Evolutionary conservation across 2,888 invertebrate genomes (phyloP).

Genomic region (Nysson spinosus): DNA sequence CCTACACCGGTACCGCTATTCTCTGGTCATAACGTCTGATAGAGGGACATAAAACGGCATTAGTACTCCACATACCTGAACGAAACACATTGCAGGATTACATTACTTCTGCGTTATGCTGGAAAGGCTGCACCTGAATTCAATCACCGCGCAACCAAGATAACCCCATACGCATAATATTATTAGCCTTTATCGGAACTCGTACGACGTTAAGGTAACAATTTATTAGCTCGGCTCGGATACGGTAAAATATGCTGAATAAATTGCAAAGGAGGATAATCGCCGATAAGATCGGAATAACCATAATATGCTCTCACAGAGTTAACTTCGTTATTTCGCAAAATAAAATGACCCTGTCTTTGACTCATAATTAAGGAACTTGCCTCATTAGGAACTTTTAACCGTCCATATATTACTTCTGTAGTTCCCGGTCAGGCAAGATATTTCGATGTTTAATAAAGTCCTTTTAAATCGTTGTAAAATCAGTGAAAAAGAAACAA

Average conservation of each 20-base stretch:
- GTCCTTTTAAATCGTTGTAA: too few relatives aligned
- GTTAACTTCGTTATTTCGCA: neutral
- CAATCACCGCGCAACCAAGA: slow-evolving; percentile 10
- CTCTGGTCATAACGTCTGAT: slow-evolving; percentile 8
- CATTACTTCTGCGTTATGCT: neutral
- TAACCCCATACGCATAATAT: slow-evolving; percentile 16
- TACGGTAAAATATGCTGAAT: slow-evolving; percentile 13
- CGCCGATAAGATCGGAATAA: slow-evolving; percentile 2
- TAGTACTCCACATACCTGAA: slow-evolving; percentile 7
- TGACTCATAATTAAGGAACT: neutral
- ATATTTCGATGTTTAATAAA: too few relatives aligned
- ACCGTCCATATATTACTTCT: slow-evolving; percentile 22
- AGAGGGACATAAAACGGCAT: slow-evolving; percentile 22
- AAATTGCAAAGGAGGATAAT: slow-evolving; percentile 6
- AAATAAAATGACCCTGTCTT: neutral
- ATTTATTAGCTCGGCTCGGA: slow-evolving; percentile 5
- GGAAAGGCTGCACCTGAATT: slow-evolving; percentile 1
- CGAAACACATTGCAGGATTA: slow-evolving; percentile 1
- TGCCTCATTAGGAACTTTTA: slow-evolving; percentile 28
- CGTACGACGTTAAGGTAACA: neutral
- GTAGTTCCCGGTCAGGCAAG: too few relatives aligned
- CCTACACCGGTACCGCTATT: slow-evolving; percentile 24
- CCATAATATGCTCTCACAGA: neutral
- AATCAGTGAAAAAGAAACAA: too few relatives aligned
- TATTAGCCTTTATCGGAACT: neutral